Evolutionary conservation across 2,113 vertebrate species (phyloP), one percentile per base, ranked within the genome.

Genomic region (Siniperca chuatsi): DNA sequence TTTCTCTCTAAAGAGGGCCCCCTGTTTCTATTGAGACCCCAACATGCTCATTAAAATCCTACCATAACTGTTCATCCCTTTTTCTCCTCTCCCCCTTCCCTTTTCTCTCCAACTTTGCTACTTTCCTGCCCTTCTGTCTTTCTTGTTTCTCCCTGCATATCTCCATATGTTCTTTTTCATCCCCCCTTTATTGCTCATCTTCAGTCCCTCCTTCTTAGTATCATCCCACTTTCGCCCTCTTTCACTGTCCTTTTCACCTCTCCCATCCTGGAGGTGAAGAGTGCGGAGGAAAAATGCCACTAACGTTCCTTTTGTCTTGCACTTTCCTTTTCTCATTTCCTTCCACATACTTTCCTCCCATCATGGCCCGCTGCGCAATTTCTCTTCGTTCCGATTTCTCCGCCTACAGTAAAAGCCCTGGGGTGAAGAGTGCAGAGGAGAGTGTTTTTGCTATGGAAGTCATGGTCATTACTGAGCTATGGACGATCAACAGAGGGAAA

Each of bases 301-400:
- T 68, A 66, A 64, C 23, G 35, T 81, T 78, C 57, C 50, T 73
- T 55, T 81, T 70, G 77, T 82, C 79, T 61, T 23, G 79, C 50
- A 64, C 81, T 83, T 90, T 91, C 72, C 89, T 81, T 87, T 90
- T 91, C 87, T 92, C 89, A 92, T 92, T 92, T 93, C 91, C 91
- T 90, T 86, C 81, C 57, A 86, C 90, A 93, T 92, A 82, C 70
- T 86, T 91, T 87, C 55, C 75, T 62, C 75, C 79, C 80, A 85
- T 86, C 79, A 54, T 6, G 35, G 46, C 61, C 37, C 3, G 16
- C 40, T 73, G 48, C 1, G 40, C 81, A 85, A 82, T 87, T 77
- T 83, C 67, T 89, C 75, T 82, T 71, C 10, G 4, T 50, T 48
- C 37, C 40, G 23, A 18, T 33, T 62, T 79, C 33, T 74, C 60